Base-by-base conservation (phyloP, 1,140 invertebrate species). In the Kradibia gibbosae region DNA sequence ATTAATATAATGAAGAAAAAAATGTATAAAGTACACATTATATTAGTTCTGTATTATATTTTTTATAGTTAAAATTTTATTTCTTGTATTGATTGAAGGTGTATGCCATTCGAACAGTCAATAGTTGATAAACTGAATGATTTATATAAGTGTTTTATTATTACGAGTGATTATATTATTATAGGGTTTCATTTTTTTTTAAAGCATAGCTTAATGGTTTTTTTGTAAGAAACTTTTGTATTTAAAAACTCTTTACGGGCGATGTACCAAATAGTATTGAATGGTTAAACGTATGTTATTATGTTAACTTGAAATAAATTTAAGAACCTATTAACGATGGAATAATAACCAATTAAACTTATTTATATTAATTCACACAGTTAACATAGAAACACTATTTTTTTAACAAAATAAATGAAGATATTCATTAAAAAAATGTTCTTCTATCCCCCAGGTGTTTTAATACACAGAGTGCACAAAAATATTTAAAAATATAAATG, bases 321-420 rank as follows among this genome's bases (percentile, higher is more conserved):
- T 62, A 62, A 8, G 31, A 34, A 11, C 17, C 5, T 28, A 65
- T 65, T 20, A 34, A 20, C 15, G 17, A 36, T 17, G 31, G 31
- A 4, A 34, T 36, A 65, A 15, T 65, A 62, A 34, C 11, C 2
- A 67, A 39, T 28, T 20, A 39, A 22, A 36, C 53, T 57, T n/a
- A 75, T 60, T 50, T 67, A 31, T 60, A 67, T 60, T 31, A 20
- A 50, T 53, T 48, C 20, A 65, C 62, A 70, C 62, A 5, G 28
- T 36, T 53, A 4, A 72, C 50, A 72, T 62, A 80, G 70, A 80
- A 28, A 53, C 39, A 57, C 55, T 73, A 79, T 78, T 82, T 78
- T 78, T 74, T 81, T 55, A 45, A 80, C 48, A 72, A 20, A 11
- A 36, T 17, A 25, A 13, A 25, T 42, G 7, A 42, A 71, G 22